A percentile compares a stretch with the other conserved stretches of the same genome.
Conservation (phyloP, 2,113 vertebrate genomes). For the Irena cyanogastra region DNA sequence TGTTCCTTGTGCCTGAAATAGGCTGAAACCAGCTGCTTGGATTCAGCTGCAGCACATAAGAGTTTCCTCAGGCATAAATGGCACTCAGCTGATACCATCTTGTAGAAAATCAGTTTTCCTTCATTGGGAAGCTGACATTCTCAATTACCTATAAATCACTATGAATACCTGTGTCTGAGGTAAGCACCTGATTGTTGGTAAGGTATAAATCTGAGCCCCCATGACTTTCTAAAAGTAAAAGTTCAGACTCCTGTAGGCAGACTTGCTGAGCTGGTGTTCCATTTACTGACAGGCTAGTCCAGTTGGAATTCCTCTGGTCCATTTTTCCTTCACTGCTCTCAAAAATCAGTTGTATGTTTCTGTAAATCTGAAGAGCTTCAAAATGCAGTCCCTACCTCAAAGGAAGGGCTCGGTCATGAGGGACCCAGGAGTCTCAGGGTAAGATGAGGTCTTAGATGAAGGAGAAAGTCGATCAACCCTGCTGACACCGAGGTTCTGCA, state of each 20-base stretch:
- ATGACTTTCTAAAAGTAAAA: not conserved
- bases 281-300: not conserved
- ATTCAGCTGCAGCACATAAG: not conserved
- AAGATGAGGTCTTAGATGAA: not conserved
- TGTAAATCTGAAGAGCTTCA: not conserved
- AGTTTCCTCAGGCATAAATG: not conserved
- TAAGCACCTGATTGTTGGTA: not conserved
- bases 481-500: not conserved
- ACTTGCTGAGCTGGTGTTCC: not conserved
- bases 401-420: not conserved
- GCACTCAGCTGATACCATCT: not conserved
- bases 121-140: not conserved
- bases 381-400: not conserved
- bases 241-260: not conserved
- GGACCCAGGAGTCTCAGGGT: not conserved
- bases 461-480: fast-evolving
- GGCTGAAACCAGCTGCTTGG: not conserved
- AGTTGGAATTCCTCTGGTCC: not conserved
- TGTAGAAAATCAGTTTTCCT: not conserved
- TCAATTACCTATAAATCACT: not conserved
- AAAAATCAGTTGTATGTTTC: not conserved
- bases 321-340: not conserved
- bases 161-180: not conserved
- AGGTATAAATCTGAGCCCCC: not conserved
- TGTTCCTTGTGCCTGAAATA: conserved; percentile 8